Percentiles rank a stretch among this genome's conserved stretches.
These are phyloP conservation scores for Characodon lateralis DNA, from an alignment of 2,797 vertebrate genomes.

Conservation along the genomic window DNA sequence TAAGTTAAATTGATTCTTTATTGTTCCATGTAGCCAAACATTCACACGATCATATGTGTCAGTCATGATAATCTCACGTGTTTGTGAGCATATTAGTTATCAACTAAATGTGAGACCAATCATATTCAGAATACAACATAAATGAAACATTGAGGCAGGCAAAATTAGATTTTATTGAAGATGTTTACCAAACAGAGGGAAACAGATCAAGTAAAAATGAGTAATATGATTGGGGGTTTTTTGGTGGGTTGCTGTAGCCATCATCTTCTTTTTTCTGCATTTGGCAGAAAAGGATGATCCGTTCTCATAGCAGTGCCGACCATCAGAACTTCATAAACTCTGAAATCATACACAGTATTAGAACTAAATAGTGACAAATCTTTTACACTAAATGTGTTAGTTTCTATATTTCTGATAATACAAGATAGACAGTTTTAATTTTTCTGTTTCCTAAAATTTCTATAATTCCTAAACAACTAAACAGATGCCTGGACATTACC, in stretches of 20 bases:
- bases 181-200: not conserved
- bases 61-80: not conserved
- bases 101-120: not conserved
- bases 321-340: constrained; percentile 70
- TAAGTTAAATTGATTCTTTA: not conserved
- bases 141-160: not conserved
- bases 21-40: not conserved
- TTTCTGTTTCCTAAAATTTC: not conserved
- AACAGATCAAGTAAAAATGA: not conserved
- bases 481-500: constrained; percentile 56
- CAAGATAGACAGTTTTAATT: not conserved
- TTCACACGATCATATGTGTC: not conserved
- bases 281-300: constrained; percentile 33
- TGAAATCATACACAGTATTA: constrained; percentile 43
- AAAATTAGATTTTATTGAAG: not conserved
- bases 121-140: not conserved
- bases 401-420: not conserved
- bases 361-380: constrained; percentile 4
- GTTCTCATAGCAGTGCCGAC: constrained; percentile 69
- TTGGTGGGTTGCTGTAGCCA: constrained; percentile 18
- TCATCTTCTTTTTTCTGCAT: constrained; percentile 29
- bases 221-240: constrained; percentile 8
- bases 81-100: not conserved
- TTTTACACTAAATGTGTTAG: not conserved
- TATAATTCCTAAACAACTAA: not conserved